phyloP scores from a whole-genome alignment of 2,888 invertebrate species.

The Diarsia dahlii region DNA sequence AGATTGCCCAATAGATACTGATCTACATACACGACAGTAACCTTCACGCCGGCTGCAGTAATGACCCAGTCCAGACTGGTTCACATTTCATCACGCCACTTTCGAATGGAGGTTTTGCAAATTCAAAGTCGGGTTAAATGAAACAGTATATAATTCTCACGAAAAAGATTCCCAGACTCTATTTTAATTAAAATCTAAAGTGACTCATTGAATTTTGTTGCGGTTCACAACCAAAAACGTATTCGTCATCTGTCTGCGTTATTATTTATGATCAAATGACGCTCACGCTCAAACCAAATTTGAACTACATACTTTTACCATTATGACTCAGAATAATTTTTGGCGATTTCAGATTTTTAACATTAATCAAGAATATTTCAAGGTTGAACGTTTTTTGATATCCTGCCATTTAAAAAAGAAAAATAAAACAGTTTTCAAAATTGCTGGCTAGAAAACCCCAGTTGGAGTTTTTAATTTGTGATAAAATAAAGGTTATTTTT shows the following conservation, averaged over 20 bases:
- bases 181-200: not conserved
- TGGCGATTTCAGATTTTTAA: not conserved
- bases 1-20: slow-evolving; percentile 68
- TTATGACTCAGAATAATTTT: not conserved
- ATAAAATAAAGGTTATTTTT: not conserved
- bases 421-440: not conserved
- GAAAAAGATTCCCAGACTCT: not conserved
- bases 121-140: slow-evolving; percentile 17
- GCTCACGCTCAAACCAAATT: not conserved
- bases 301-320: not conserved
- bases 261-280: not conserved
- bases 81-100: slow-evolving; percentile 59
- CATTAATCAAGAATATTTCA: not conserved
- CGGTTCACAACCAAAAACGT: not conserved
- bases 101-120: slow-evolving; percentile 60
- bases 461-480: not conserved
- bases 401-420: not conserved
- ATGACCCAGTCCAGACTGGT: slow-evolving; percentile 67
- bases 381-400: not conserved
- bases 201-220: not conserved
- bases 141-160: not conserved
- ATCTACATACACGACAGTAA: slow-evolving; percentile 65
- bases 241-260: not conserved
- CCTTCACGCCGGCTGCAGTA: slow-evolving; percentile 66
- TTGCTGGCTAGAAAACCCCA: not conserved